These are phyloP conservation scores for Dipodomys stephensi DNA, from an alignment of 2,113 vertebrate genomes.

Conservation along the genomic window DNA sequence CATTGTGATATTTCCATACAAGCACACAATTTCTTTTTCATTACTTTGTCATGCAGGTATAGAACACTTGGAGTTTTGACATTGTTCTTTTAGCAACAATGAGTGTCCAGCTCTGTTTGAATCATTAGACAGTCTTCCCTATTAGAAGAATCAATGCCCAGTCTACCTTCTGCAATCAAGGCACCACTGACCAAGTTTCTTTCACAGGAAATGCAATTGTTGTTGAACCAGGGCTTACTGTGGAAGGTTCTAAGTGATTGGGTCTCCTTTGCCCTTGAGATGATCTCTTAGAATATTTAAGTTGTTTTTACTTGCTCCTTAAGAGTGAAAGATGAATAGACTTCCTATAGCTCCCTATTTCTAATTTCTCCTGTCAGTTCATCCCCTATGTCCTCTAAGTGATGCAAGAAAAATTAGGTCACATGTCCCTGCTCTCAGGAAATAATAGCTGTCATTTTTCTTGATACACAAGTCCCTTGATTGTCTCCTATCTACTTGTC, in stretches of 20 bases:
- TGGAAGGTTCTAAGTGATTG: background rate
- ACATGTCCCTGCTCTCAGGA: background rate
- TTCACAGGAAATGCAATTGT: background rate
- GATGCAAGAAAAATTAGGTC: background rate
- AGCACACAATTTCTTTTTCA: background rate
- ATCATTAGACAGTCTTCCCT: slow-evolving; percentile 7
- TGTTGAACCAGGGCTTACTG: background rate
- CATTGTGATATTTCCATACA: too few species aligned
- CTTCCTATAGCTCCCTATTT: background rate
- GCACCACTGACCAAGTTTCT: background rate
- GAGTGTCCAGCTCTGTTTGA: background rate
- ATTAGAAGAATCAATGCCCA: background rate
- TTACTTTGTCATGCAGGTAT: background rate
- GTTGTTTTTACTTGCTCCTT: background rate
- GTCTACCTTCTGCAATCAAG: background rate
- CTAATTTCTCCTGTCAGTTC: background rate
- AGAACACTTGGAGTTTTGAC: slow-evolving; percentile 6
- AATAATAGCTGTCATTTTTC: background rate
- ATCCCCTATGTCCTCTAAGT: background rate
- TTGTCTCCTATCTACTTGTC: background rate
- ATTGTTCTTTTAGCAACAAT: background rate
- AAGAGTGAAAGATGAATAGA: background rate
- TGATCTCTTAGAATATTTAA: background rate
- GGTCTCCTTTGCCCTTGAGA: background rate
- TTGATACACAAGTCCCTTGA: background rate